phyloP scores from a whole-genome alignment of 2,888 invertebrate genomes.

The Lordiphosa fenestrarum region DNA sequence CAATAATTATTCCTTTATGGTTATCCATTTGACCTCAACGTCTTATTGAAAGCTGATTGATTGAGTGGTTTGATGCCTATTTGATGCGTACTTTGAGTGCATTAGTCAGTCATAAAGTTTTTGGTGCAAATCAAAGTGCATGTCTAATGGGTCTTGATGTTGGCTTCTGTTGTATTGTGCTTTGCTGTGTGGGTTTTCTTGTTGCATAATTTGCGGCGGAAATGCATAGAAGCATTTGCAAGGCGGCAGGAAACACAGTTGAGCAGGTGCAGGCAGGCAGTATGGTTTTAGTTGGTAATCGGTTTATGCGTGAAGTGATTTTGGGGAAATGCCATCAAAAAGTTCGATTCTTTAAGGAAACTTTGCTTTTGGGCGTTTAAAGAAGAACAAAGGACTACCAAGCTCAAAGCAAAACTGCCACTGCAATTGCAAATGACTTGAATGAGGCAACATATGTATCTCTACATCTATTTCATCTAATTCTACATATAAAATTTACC shows the following conservation, averaged over 20 bases:
- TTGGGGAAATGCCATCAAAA: background rate
- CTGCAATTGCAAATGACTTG: too few relatives aligned
- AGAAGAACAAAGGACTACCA: too few relatives aligned
- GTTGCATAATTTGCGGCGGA: constrained; percentile 65
- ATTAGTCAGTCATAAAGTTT: constrained; percentile 54
- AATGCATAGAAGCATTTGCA: constrained; percentile 32
- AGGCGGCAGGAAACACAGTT: constrained; percentile 42
- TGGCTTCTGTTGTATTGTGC: constrained; percentile 20
- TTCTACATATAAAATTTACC: too few relatives aligned
- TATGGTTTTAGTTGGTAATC: constrained; percentile 6
- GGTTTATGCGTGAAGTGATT: constrained; percentile 14
- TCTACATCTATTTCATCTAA: too few relatives aligned
- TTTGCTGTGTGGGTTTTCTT: constrained; percentile 22
- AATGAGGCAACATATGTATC: too few relatives aligned
- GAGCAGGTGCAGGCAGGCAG: constrained; percentile 13
- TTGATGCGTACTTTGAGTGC: constrained; percentile 9
- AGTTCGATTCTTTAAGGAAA: too few relatives aligned
- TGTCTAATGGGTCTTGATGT: constrained; percentile 57
- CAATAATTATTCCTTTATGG: constrained; percentile 45
- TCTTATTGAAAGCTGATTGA: constrained; percentile 80
- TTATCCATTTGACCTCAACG: constrained; percentile 80
- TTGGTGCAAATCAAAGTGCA: constrained; percentile 60
- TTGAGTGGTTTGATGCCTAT: constrained; percentile 19
- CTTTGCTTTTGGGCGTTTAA: too few relatives aligned
- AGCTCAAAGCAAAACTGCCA: too few relatives aligned